phyloP scores from a whole-genome alignment of 2,113 vertebrate genomes.

The Petroica traversi region DNA sequence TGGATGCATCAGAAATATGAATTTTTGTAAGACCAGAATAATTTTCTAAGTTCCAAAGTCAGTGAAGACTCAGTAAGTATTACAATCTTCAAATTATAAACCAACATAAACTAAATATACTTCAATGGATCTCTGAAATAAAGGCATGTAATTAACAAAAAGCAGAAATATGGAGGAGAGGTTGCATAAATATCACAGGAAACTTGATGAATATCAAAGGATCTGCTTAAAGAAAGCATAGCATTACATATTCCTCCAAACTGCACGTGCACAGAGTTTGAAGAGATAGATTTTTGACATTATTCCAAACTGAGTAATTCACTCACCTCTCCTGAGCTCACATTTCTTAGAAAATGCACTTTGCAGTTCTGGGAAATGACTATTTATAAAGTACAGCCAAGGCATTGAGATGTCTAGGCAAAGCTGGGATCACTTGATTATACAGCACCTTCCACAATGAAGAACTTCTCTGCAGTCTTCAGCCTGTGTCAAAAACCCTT shows the following conservation, averaged over 20 bases:
- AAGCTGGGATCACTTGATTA: not conserved
- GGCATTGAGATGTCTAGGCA: not conserved
- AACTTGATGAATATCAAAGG: not conserved
- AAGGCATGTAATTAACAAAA: not conserved
- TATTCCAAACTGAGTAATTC: not conserved
- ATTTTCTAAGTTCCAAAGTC: not conserved
- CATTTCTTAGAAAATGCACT: not conserved
- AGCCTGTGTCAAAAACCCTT: not conserved
- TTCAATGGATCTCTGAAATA: not conserved
- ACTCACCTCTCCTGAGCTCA: not conserved
- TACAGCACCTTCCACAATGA: not conserved
- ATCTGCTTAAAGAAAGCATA: not conserved
- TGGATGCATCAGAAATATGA: not conserved
- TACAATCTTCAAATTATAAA: not conserved
- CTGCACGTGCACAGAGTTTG: not conserved
- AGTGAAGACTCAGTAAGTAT: not conserved
- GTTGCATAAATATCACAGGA: not conserved
- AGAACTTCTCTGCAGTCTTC: not conserved
- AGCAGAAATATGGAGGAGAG: rapidly evolving
- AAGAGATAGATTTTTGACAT: not conserved
- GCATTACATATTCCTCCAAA: not conserved
- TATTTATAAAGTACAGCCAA: not conserved
- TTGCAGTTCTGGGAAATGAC: not conserved
- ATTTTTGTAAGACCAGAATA: not conserved
- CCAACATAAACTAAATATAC: not conserved